These are phyloP conservation scores for Turnix velox DNA, from an alignment of 2,113 vertebrate species.

Conservation along the genomic window DNA sequence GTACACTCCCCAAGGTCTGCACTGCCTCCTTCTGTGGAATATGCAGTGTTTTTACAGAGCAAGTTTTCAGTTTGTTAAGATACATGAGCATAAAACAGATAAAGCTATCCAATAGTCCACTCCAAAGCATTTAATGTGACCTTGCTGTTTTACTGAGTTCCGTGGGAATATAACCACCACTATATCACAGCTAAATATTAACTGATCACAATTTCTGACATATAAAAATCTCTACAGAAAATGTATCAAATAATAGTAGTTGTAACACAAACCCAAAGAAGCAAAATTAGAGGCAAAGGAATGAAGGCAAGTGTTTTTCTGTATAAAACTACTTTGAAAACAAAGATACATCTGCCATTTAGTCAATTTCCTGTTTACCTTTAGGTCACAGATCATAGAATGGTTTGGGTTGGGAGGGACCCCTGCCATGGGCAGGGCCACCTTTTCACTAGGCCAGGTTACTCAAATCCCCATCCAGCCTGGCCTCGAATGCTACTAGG, in stretches of 20 bases:
- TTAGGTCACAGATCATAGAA: neutral
- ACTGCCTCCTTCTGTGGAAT: neutral
- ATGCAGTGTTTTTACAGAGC: neutral
- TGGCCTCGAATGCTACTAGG: neutral
- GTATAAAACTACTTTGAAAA: neutral
- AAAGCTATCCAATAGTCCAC: neutral
- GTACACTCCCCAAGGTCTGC: neutral
- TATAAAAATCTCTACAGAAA: neutral
- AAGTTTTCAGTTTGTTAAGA: neutral
- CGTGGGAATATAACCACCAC: neutral
- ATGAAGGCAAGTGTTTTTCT: neutral
- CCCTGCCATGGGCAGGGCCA: neutral
- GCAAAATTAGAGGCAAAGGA: neutral
- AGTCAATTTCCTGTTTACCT: neutral
- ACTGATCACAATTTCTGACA: neutral
- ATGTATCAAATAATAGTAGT: neutral
- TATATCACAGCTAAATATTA: neutral
- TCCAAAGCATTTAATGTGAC: neutral
- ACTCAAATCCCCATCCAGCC: neutral
- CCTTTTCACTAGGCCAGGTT: neutral
- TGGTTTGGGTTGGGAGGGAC: neutral
- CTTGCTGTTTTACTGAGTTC: neutral
- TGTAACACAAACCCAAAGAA: neutral
- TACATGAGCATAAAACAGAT: fast-evolving
- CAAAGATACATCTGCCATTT: neutral